Conservation (phyloP, 2,797 vertebrate genomes). For the Mus caroli region DNA sequence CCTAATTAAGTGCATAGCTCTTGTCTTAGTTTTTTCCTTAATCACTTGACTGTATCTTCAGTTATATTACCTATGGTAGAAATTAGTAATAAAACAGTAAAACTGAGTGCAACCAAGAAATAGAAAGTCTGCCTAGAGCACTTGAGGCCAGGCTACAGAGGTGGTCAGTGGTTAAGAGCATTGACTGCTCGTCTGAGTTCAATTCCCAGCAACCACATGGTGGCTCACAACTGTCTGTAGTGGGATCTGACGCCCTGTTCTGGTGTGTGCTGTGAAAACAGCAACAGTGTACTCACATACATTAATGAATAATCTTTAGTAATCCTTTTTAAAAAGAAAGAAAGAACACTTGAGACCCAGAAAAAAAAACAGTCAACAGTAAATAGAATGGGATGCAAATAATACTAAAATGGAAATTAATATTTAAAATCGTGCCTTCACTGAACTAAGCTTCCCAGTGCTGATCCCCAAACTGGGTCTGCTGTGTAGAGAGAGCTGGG, state of each 20-base stretch:
- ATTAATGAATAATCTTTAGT: no score
- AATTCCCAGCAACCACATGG: no score
- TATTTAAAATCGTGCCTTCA: conserved; percentile 18
- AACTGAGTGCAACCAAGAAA: not conserved
- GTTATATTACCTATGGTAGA: not conserved
- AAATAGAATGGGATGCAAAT: no score
- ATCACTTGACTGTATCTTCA: not conserved
- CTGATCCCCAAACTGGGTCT: not conserved
- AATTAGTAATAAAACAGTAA: conserved; percentile 21
- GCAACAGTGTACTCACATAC: no score
- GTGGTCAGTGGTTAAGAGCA: no score
- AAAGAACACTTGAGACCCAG: not conserved
- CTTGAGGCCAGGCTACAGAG: no score
- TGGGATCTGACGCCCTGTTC: no score
- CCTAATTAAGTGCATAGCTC: conserved; percentile 19
- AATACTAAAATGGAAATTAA: not conserved
- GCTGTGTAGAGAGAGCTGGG: not conserved
- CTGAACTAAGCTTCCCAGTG: not conserved
- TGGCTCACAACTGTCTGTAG: no score
- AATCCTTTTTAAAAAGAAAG: no score
- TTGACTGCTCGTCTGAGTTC: no score
- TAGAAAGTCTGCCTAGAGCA: not conserved
- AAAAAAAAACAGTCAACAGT: no score
- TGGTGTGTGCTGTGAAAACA: no score
- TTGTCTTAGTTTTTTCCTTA: not conserved